These are phyloP conservation scores for cat (Felis catus) DNA, from an alignment of 2,113 vertebrate species.

Conservation along the genomic window DNA sequence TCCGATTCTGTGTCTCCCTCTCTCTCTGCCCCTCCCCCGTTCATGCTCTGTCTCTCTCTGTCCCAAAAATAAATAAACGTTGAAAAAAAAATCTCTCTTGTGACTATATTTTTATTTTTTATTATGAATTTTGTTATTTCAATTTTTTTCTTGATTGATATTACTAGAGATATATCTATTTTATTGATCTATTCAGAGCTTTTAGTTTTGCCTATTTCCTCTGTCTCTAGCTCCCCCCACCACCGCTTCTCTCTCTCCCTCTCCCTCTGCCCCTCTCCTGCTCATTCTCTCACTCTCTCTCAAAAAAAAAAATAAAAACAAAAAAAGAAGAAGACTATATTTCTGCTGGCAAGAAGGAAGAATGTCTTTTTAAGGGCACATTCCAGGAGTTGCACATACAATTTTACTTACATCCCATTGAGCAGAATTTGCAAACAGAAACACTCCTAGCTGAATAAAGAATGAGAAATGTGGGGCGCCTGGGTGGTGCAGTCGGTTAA, in stretches of 20 bases:
- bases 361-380: background rate
- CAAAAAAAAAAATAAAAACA: too few species aligned
- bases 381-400: background rate
- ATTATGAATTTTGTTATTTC: constrained; percentile 21
- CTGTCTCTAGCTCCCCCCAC: background rate
- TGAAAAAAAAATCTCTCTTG: background rate
- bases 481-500: too few species aligned
- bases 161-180: background rate
- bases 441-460: background rate
- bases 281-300: too few species aligned
- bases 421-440: constrained; percentile 4
- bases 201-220: background rate
- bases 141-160: background rate
- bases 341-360: background rate
- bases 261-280: too few species aligned
- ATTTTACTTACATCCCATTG: background rate
- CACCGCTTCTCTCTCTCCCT: too few species aligned
- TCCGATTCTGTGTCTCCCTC: too few species aligned
- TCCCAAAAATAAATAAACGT: too few species aligned
- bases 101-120: background rate
- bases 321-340: background rate
- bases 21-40: too few species aligned
- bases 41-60: too few species aligned
- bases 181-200: background rate
- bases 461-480: background rate